These are phyloP conservation scores for Phoxinus dragarum DNA, from an alignment of 2,797 vertebrate species.

Conservation along the genomic window DNA sequence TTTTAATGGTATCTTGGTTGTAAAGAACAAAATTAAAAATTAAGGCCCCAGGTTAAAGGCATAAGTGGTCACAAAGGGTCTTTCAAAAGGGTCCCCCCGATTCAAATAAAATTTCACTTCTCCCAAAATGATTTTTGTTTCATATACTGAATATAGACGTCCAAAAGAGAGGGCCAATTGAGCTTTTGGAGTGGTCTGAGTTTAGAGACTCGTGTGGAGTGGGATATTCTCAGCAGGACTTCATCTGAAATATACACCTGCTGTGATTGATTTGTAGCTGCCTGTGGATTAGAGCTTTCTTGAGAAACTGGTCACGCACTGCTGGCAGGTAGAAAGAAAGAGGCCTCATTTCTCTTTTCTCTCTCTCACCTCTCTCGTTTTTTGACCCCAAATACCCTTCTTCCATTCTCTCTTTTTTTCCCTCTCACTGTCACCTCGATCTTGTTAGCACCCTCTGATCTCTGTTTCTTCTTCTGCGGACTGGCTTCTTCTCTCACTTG, in stretches of 20 bases:
- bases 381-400: constrained; percentile 17
- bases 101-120: neutral
- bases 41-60: constrained; percentile 2
- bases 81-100: neutral
- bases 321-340: constrained; percentile 34
- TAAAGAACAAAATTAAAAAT: neutral
- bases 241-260: constrained; percentile 60
- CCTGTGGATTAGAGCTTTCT: constrained; percentile 58
- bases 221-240: constrained; percentile 26
- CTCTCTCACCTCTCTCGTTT: constrained; percentile 31
- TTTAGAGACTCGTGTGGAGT: constrained; percentile 11
- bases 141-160: neutral
- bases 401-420: neutral
- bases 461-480: neutral
- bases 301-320: constrained; percentile 56
- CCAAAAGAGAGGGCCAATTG: neutral
- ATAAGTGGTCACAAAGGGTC: neutral
- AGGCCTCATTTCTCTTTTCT: constrained; percentile 56
- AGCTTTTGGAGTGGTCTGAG: constrained; percentile 1
- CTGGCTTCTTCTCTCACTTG: neutral
- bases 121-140: constrained; percentile 14
- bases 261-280: constrained; percentile 58
- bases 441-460: neutral
- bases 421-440: constrained; percentile 19
- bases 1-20: constrained; percentile 1